Evolutionary conservation across 2,113 vertebrate species (phyloP).

Genomic region (Nycticorax nycticorax): DNA sequence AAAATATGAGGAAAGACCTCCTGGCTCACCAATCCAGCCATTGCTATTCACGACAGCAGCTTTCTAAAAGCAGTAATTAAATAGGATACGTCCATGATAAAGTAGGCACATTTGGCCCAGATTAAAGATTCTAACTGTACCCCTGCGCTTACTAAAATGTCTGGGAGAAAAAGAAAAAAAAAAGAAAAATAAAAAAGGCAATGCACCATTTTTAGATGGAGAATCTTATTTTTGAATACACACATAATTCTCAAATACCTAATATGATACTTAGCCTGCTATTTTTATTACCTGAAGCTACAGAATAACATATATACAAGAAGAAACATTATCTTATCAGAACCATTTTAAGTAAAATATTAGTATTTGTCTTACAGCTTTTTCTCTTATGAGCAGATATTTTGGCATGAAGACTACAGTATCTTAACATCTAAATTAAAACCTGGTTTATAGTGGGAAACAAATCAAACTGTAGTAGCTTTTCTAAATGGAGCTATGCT

Average conservation of each 20-base stretch:
- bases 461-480: background rate
- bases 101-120: background rate
- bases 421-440: background rate
- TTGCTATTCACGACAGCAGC: background rate
- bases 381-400: background rate
- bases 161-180: background rate
- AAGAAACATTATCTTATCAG: background rate
- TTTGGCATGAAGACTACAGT: background rate
- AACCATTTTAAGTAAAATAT: background rate
- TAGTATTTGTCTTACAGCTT: background rate
- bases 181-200: background rate
- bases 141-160: background rate
- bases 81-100: background rate
- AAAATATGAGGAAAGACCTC: background rate
- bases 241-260: background rate
- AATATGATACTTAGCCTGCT: background rate
- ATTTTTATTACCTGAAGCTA: background rate
- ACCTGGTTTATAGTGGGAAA: background rate
- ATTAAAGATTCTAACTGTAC: background rate
- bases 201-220: background rate
- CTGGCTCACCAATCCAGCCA: background rate
- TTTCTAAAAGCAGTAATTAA: background rate
- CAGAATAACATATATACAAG: background rate
- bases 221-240: background rate
- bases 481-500: background rate